These are phyloP conservation scores for Gallinago jamesoni DNA, from an alignment of 2,113 vertebrate species.

Conservation along the genomic window DNA sequence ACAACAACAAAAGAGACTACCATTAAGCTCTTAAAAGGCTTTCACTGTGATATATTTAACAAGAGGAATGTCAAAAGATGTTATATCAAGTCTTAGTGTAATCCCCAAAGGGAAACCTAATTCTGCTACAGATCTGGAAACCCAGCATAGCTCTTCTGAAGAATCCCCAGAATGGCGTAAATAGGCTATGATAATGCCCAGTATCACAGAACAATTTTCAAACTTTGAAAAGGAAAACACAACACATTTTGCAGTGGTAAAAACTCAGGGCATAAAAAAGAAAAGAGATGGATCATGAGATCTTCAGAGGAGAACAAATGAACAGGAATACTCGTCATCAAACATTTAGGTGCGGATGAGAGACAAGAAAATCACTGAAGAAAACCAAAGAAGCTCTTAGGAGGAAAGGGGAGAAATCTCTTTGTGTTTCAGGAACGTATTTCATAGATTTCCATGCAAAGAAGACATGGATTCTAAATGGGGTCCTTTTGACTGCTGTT, in stretches of 20 bases:
- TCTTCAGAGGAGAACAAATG: not conserved
- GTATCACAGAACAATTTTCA: not conserved
- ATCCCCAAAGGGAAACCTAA: slow-evolving; percentile 44
- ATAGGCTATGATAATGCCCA: slow-evolving; percentile 6
- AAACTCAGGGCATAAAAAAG: not conserved
- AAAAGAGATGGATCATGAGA: not conserved
- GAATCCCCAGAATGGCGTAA: slow-evolving; percentile 4
- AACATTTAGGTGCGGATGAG: slow-evolving; percentile 16
- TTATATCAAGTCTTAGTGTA: slow-evolving; percentile 47
- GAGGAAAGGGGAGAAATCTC: not conserved
- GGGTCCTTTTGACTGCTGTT: not conserved
- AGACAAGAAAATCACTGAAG: not conserved
- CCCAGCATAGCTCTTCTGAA: not conserved
- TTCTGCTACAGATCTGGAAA: slow-evolving; percentile 21
- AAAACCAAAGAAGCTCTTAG: not conserved
- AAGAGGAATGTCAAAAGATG: slow-evolving; percentile 48
- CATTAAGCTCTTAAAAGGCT: slow-evolving; percentile 57
- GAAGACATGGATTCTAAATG: not conserved
- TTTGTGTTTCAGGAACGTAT: not conserved
- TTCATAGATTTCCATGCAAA: not conserved
- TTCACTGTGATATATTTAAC: slow-evolving; percentile 47
- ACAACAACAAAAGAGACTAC: not conserved
- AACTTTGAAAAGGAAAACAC: not conserved
- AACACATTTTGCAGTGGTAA: not conserved
- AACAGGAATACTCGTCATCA: slow-evolving; percentile 18